Conservation (phyloP, 2,888 invertebrate species). For the Neocrepidodera transversa region DNA sequence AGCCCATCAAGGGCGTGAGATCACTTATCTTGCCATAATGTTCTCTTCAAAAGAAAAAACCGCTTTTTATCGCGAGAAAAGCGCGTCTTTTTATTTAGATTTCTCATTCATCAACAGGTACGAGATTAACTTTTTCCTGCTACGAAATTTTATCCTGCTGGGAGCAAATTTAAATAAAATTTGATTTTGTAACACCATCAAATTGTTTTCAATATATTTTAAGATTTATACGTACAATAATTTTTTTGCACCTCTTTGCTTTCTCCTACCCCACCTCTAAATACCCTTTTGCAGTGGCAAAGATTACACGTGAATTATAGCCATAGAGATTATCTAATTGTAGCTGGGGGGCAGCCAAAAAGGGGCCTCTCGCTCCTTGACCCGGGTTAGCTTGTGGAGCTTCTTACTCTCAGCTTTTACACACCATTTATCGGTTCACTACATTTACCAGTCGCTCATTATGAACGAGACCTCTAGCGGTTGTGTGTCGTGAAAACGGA, state of each 20-base stretch:
- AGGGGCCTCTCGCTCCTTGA: slow-evolving; percentile 53
- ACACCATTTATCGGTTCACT: slow-evolving; percentile 61
- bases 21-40: slow-evolving; percentile 43
- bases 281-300: slow-evolving; percentile 49
- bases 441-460: slow-evolving; percentile 58
- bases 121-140: slow-evolving; percentile 50
- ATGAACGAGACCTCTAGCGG: slow-evolving; percentile 50
- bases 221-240: too few relatives aligned
- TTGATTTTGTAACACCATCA: not conserved
- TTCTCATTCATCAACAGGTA: slow-evolving; percentile 53
- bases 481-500: slow-evolving; percentile 8
- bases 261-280: slow-evolving; percentile 6
- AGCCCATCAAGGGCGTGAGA: slow-evolving; percentile 42
- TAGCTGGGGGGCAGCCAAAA: slow-evolving; percentile 49
- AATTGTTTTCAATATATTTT: too few relatives aligned
- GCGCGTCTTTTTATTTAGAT: slow-evolving; percentile 46
- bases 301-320: slow-evolving; percentile 70
- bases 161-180: slow-evolving; percentile 29
- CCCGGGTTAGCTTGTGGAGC: slow-evolving; percentile 46
- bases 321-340: slow-evolving; percentile 66
- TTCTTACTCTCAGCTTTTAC: slow-evolving; percentile 52
- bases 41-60: slow-evolving; percentile 48
- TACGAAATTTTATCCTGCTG: slow-evolving; percentile 29
- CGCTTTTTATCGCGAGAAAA: slow-evolving; percentile 46
- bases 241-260: too few relatives aligned